phyloP scores from a whole-genome alignment of 2,113 vertebrate species.

The Psophia crepitans region DNA sequence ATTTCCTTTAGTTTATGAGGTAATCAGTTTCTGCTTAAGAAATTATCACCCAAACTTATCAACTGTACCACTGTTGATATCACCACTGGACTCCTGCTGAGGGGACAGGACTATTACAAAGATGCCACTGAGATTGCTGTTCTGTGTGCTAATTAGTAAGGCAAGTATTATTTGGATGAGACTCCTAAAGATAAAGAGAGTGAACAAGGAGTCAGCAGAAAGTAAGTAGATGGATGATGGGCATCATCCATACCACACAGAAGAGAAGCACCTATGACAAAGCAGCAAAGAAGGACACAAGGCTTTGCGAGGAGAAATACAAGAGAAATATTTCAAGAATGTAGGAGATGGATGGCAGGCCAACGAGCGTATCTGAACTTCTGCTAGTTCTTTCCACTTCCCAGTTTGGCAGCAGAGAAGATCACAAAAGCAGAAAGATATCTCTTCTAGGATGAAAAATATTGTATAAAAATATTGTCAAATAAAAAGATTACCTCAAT shows the following conservation, averaged over 20 bases:
- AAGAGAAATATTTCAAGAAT: neutral
- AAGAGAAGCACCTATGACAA: neutral
- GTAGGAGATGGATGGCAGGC: neutral
- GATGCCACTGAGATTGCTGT: neutral
- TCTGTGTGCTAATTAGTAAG: neutral
- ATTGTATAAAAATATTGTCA: neutral
- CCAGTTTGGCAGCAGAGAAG: neutral
- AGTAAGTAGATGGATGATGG: neutral
- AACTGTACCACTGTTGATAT: neutral
- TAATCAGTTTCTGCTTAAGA: neutral
- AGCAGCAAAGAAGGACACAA: neutral
- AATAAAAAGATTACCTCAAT: neutral
- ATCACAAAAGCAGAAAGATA: neutral
- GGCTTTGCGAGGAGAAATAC: neutral
- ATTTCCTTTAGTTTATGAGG: neutral
- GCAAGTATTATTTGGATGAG: neutral
- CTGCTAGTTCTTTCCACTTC: neutral
- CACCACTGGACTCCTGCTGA: neutral
- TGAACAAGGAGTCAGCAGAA: neutral
- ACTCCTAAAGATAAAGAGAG: neutral
- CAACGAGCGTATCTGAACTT: neutral
- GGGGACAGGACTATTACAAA: neutral
- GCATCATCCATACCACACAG: neutral
- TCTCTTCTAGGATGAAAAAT: neutral
- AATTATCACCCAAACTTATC: neutral